Evolutionary conservation across 2,113 vertebrate genomes (phyloP), one percentile per base, ranked within the genome.

Genomic region (Sinocyclocheilus maitianheensis): DNA sequence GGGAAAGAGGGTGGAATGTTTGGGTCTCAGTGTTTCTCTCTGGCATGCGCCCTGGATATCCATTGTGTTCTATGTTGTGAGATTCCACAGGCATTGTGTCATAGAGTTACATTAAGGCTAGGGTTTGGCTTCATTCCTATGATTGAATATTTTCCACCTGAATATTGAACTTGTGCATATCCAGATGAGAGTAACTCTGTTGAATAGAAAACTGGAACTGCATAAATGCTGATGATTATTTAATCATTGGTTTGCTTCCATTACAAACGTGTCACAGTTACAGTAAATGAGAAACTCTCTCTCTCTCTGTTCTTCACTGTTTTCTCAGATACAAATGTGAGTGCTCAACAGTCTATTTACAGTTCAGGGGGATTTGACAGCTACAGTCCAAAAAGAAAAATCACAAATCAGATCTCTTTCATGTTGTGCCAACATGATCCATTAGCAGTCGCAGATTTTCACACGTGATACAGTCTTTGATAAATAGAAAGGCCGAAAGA

Each of bases 31-130:
- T 62, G 43, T 51, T 85, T 37, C 53, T 37, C 60, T 82, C 30
- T 85, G 72, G 71, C 78, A 60, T 62, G 24, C 71, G 43, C 51
- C 37, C 79, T 69, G 22, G 37, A 77, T 83, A 77, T 85, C 83
- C 24, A 84, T 72, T 78, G 77, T 76, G 77, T 26, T 72, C 60
- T 18, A 60, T 71, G 51, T 67, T 58, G 60, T 58, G 22, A 81
- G 40, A 88, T 88, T 88, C 87, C 79, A 62, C 62, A 77, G 9
- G 71, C 63, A 62, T 77, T 88, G 78, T 85, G 84, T 78, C 83
- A 88, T 74, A 13, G 84, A 62, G 63, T 88, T 37, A 60, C 30
- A 72, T 71, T 74, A 88, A 82, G 55, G 82, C 75, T 72, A 74
- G 74, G 46, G 81, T 69, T 83, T 83, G 79, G 53, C 84, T 55